A percentile compares a stretch with the other conserved stretches of the same genome.
phyloP scores from a whole-genome alignment of 2,113 vertebrate genomes.

The Gulo gulo region DNA sequence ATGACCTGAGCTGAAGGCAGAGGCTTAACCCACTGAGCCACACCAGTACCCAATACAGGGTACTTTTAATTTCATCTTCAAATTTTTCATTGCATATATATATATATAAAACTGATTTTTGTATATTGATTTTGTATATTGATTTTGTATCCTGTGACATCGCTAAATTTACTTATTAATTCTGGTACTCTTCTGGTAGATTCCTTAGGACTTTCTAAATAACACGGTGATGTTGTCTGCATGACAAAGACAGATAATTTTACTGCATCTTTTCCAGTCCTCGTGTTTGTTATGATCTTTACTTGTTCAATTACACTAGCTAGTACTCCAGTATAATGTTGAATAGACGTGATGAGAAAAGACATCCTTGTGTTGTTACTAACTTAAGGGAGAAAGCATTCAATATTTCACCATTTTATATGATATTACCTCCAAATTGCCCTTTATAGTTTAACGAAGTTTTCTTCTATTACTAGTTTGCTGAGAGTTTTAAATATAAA shows the following conservation, averaged over 20 bases:
- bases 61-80: background rate
- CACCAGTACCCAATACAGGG: background rate
- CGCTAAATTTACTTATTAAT: background rate
- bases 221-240: background rate
- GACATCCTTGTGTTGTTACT: background rate
- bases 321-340: background rate
- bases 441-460: background rate
- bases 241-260: background rate
- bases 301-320: background rate
- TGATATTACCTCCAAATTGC: background rate
- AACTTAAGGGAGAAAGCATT: background rate
- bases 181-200: background rate
- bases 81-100: background rate
- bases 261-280: background rate
- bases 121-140: background rate
- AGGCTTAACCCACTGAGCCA: no score
- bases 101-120: background rate
- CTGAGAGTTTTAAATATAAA: background rate
- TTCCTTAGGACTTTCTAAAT: background rate
- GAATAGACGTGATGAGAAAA: background rate
- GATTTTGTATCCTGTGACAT: background rate
- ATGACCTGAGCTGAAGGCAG: no score
- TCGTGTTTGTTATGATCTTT: background rate
- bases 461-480: background rate
- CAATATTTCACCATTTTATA: background rate